These are phyloP conservation scores for Oncorhynchus keta DNA, from an alignment of 2,113 vertebrate species.

Conservation along the genomic window DNA sequence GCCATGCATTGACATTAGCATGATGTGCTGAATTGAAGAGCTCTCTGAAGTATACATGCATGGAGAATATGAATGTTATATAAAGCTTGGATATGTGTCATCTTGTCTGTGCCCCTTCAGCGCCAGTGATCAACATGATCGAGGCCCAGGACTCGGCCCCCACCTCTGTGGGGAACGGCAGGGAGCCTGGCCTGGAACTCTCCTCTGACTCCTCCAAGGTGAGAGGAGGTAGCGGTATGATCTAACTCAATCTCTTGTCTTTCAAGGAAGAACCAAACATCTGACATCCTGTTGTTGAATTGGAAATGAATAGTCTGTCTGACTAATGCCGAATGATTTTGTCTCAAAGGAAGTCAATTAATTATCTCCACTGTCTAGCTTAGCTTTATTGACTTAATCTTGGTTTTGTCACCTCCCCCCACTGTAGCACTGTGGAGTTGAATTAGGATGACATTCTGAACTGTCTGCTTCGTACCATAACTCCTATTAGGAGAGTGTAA, in stretches of 20 bases:
- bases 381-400: not conserved
- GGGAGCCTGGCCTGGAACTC: constrained; percentile 67
- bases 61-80: too few species aligned
- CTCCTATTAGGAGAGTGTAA: too few species aligned
- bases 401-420: not conserved
- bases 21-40: too few species aligned
- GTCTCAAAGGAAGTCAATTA: not conserved
- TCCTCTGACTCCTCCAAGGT: constrained; percentile 79
- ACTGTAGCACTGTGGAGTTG: not conserved
- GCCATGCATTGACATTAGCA: not conserved
- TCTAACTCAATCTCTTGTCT: too few species aligned
- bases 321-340: too few species aligned
- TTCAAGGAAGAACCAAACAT: too few species aligned
- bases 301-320: too few species aligned
- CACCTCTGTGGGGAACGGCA: constrained; percentile 53
- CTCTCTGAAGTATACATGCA: too few species aligned
- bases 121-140: constrained; percentile 77
- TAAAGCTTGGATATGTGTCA: not conserved
- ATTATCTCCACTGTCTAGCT: not conserved
- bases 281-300: too few species aligned
- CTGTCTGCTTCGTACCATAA: not conserved
- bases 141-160: constrained; percentile 67
- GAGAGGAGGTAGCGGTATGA: constrained; percentile 7
- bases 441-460: not conserved
- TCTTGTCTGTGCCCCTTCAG: constrained; percentile 53